Percentiles rank a stretch among this genome's conserved stretches.
Evolutionary conservation across 2,113 vertebrate genomes (phyloP).

Genomic region (Crotalus helleri): DNA sequence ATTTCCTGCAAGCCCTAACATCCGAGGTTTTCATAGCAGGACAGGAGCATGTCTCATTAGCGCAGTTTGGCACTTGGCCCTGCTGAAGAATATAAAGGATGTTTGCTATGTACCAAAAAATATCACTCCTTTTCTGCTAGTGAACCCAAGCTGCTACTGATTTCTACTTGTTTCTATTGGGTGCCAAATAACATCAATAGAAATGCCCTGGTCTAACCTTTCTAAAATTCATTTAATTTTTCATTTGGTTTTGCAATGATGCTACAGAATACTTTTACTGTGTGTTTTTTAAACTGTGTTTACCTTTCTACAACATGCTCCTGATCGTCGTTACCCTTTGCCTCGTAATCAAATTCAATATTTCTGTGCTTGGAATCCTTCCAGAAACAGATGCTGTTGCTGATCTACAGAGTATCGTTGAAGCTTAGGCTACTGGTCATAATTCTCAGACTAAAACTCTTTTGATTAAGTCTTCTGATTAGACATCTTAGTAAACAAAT

Average conservation of each 20-base stretch:
- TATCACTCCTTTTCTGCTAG: not conserved
- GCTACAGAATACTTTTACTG: constrained; percentile 22
- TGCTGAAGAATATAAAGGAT: not conserved
- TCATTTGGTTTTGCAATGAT: constrained; percentile 20
- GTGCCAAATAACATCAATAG: not conserved
- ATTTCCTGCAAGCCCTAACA: not conserved
- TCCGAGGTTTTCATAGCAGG: not conserved
- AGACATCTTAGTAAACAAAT: constrained; percentile 61
- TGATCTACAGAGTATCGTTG: constrained; percentile 18
- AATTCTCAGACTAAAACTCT: constrained; percentile 47
- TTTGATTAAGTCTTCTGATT: constrained; percentile 57
- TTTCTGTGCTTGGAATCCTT: constrained; percentile 39
- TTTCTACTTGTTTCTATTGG: constrained; percentile 1
- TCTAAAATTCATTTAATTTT: constrained; percentile 30
- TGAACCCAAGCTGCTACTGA: constrained; percentile 2
- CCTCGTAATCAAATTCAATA: constrained; percentile 29
- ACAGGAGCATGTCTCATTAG: not conserved
- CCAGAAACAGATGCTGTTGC: constrained; percentile 40
- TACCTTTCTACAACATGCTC: constrained; percentile 16
- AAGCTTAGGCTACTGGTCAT: constrained; percentile 34
- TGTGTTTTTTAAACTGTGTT: constrained; percentile 15
- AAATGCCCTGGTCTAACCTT: not conserved
- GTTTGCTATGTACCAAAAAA: not conserved
- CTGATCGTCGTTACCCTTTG: constrained; percentile 19
- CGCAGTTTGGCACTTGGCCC: not conserved